Evolutionary conservation across 2,888 invertebrate genomes (phyloP), one percentile per base, ranked within the genome.

Genomic region (Strigamia crassipes): DNA sequence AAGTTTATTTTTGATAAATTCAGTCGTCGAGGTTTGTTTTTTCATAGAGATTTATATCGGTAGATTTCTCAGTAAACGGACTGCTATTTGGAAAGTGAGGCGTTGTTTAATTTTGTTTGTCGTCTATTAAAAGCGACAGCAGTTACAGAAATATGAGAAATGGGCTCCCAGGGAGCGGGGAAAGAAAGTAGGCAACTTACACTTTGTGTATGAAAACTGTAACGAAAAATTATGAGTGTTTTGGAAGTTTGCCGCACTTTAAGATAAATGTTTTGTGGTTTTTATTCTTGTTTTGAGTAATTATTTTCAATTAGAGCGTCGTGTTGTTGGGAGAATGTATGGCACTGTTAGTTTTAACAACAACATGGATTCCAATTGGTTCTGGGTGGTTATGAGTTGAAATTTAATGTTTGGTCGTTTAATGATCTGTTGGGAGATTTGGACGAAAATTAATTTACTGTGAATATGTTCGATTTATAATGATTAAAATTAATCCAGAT

Each of bases 151-250:
- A 23, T 1, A 73, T 73, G 73, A 73, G 31, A 73, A 31, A 73
- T 73, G 31, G 73, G 6, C 73, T 13, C 73, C 12, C 13, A 31
- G 73, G 73, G 73, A 31, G 73, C 31, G 15, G 31, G 27, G n/a
- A 73, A 73, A 73, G 73, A 73, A 73, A 73, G 13, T 73, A 73
- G 73, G 73, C 27, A 73, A 9, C 73, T 73, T 73, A 31, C 73
- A 73, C 73, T 31, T 15, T 73, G 73, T 73, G 31, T 73, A 73
- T 73, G 73, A 73, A 73, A 27, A 73, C 15, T 31, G 73, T 73
- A 73, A 31, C 73, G 73, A 73, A 73, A 73, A 73, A 73, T 73
- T 73, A 73, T 73, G 73, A 73, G 73, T 73, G 73, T 73, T 73
- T 73, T 73, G 73, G 73, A 73, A 73, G 73, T 73, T 73, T 15